Evolutionary conservation across 1,140 invertebrate species (phyloP), one percentile per base, ranked within the genome.

Genomic region (Hycleus phaleratus): DNA sequence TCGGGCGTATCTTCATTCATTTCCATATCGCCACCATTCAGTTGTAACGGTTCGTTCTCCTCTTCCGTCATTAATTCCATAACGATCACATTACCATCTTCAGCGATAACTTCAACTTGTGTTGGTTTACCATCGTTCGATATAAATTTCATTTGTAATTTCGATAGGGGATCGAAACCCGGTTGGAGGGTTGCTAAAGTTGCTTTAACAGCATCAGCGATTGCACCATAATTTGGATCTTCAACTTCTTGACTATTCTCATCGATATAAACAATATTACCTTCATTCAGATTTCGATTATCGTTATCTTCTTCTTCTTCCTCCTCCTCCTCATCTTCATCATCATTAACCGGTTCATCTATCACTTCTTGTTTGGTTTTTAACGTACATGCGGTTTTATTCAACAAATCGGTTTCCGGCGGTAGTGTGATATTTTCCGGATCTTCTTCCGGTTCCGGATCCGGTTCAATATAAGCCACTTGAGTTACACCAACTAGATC

Each of bases 361-460:
- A 57, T 68, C 18, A 66, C 26, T 38, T 62, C 43, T 6, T 50
- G 32, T 25, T 49, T 40, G n/a, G 60, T 64, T 45, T 62, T 63
- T 44, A 73, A 56, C 3, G 71, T 73, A 52, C 71, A 73, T 12
- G 70, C 70, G 46, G 67, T 66, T 59, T 70, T 73, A 49, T 68
- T 71, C 7, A 63, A 46, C 26, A 56, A 24, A 49, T 73, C 68
- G 9, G 64, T 56, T 58, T 72, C 69, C 10, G 54, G 4, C 0
- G 71, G 65, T 39, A 74, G 50, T n/a, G 71, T 73, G 38, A 81
- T 81, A 49, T 76, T 80, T 56, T 75, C 77, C 4, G 69, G 66
- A 40, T 64, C 58, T 12, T 67, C 64, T 46, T 74, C 71, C 9
- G 62, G 50, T 53, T 70, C 68, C 3, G 63, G 58, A 46, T 66